Evolutionary conservation across 2,113 vertebrate genomes (phyloP).

Genomic region (Anser cygnoides): DNA sequence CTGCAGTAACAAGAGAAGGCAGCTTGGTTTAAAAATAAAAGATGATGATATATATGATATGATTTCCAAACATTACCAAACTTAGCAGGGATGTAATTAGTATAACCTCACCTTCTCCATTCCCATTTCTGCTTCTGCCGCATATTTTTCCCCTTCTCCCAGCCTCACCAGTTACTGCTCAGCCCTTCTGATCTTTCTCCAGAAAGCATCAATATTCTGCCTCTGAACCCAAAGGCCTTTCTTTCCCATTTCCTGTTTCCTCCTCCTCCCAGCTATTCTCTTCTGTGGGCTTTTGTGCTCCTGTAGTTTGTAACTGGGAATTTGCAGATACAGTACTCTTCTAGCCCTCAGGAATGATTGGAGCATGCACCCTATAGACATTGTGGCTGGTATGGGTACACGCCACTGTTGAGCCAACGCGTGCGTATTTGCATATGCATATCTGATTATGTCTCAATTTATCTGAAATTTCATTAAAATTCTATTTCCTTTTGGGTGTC

Average conservation of each 20-base stretch:
- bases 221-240: background rate
- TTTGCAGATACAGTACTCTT: background rate
- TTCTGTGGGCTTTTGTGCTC: background rate
- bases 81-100: background rate
- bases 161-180: background rate
- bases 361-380: background rate
- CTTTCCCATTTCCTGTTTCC: background rate
- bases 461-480: constrained; percentile 44
- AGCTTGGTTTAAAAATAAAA: background rate
- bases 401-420: background rate
- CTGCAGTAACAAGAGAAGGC: background rate
- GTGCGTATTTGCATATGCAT: background rate
- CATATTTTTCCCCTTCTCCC: background rate
- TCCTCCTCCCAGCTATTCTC: background rate
- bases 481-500: constrained; percentile 3
- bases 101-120: background rate
- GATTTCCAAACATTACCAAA: background rate
- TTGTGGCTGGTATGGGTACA: background rate
- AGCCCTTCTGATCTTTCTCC: background rate
- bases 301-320: background rate
- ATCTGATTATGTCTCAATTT: constrained; percentile 4
- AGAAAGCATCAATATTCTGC: background rate
- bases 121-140: background rate
- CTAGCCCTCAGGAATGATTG: background rate
- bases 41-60: background rate